Evolutionary conservation across 2,888 invertebrate species (phyloP).

Genomic region (Meiosimyza decipiens): DNA sequence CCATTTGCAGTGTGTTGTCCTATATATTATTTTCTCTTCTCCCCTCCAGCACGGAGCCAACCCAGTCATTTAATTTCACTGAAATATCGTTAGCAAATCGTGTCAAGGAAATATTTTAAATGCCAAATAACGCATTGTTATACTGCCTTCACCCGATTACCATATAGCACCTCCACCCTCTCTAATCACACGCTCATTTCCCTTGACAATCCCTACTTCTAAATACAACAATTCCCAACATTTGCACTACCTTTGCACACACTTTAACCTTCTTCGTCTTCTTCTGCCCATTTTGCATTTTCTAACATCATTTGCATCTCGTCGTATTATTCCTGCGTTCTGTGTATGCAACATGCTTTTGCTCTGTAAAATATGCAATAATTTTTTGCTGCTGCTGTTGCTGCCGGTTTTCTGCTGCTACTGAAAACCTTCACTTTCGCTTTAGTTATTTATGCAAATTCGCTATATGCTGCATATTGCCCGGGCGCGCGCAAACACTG

Average conservation of each 20-base stretch:
- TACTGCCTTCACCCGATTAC: not conserved
- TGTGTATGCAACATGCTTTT: constrained; percentile 24
- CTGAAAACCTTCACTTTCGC: constrained; percentile 31
- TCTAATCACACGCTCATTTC: not conserved
- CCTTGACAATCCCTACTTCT: not conserved
- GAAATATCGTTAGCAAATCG: not conserved
- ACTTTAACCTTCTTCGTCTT: not conserved
- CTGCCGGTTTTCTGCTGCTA: not conserved
- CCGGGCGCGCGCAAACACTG: constrained; percentile 3
- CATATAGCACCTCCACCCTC: not conserved
- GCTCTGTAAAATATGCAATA: constrained; percentile 32
- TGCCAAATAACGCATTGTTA: constrained; percentile 18
- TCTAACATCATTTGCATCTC: constrained; percentile 29
- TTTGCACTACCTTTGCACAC: not conserved
- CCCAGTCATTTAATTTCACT: too few species aligned
- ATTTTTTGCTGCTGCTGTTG: constrained; percentile 2
- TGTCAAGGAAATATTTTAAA: constrained; percentile 25
- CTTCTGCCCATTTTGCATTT: not conserved
- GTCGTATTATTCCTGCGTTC: constrained; percentile 1
- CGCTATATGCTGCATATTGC: constrained; percentile 7
- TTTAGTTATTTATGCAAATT: constrained; percentile 32
- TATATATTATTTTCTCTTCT: too few species aligned
- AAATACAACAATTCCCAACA: too few species aligned
- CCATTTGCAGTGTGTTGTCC: too few species aligned
- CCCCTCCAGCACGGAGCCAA: too few species aligned